Conservation (phyloP, 35 echinoderm and acorn worm genomes). For the Holothuria glaberrima region DNA sequence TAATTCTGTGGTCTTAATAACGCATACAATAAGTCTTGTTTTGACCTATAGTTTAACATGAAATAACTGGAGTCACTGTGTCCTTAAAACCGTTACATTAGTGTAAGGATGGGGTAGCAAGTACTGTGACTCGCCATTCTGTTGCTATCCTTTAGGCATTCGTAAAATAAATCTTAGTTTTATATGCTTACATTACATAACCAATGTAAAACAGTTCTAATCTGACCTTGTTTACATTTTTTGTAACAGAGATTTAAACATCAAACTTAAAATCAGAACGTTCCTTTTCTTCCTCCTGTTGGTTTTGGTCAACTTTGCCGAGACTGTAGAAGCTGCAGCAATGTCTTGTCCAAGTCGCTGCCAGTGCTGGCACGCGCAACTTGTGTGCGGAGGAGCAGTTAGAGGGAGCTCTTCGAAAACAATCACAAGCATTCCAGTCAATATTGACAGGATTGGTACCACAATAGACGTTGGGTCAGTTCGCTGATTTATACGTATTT, state of each 20-base stretch:
- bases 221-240: neutral
- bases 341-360: neutral
- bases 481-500: neutral
- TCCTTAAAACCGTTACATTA: too few species aligned
- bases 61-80: too few species aligned
- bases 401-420: neutral
- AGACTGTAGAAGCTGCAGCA: neutral
- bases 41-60: too few species aligned
- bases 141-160: too few species aligned
- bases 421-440: conserved; percentile 5
- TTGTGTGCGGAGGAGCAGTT: neutral
- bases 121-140: too few species aligned
- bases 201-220: too few species aligned
- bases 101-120: too few species aligned
- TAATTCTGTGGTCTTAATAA: too few species aligned
- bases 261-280: neutral
- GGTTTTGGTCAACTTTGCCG: neutral
- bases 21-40: too few species aligned
- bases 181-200: too few species aligned
- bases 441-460: conserved; percentile 3
- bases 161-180: too few species aligned
- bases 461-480: conserved; percentile 18
- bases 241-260: neutral
- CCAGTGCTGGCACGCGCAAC: conserved; percentile 19
- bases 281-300: neutral